Evolutionary conservation across 1,140 invertebrate genomes (phyloP).

Genomic region (Bombus superbus): DNA sequence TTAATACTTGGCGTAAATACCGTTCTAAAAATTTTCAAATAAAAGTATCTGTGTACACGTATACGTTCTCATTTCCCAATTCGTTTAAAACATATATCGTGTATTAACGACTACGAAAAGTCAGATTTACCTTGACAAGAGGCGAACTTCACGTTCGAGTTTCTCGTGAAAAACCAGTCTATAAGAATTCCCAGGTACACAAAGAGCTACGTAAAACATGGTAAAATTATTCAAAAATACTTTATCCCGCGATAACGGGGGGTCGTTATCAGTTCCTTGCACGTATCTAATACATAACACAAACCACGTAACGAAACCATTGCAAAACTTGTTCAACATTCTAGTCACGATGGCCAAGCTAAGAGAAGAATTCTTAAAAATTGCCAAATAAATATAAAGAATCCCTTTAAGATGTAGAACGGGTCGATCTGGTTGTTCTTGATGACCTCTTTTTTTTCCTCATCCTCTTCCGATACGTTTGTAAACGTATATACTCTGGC

Average conservation of each 20-base stretch:
- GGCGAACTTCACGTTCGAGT: background rate
- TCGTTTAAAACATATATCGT: too few relatives aligned
- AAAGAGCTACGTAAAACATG: too few relatives aligned
- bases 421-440: too few relatives aligned
- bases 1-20: too few relatives aligned
- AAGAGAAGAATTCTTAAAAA: background rate
- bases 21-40: too few relatives aligned
- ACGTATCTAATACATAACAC: conserved; percentile 16
- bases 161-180: background rate
- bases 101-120: too few relatives aligned
- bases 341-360: background rate
- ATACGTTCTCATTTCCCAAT: too few relatives aligned
- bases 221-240: conserved; percentile 18
- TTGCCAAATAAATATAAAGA: conserved; percentile 10
- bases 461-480: background rate
- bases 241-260: conserved; percentile 25
- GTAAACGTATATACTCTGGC: background rate
- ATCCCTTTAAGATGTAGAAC: too few relatives aligned
- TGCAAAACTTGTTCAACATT: conserved; percentile 1
- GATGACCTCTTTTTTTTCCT: background rate
- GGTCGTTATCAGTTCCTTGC: conserved; percentile 4
- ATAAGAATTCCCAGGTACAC: too few relatives aligned
- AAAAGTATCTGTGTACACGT: too few relatives aligned
- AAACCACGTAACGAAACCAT: conserved; percentile 14
- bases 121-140: background rate